Percentiles rank a stretch among this genome's conserved stretches.
Evolutionary conservation across 64 coral and sea anemone genomes (phyloP).

Genomic region (Cladopsammia gracilis): DNA sequence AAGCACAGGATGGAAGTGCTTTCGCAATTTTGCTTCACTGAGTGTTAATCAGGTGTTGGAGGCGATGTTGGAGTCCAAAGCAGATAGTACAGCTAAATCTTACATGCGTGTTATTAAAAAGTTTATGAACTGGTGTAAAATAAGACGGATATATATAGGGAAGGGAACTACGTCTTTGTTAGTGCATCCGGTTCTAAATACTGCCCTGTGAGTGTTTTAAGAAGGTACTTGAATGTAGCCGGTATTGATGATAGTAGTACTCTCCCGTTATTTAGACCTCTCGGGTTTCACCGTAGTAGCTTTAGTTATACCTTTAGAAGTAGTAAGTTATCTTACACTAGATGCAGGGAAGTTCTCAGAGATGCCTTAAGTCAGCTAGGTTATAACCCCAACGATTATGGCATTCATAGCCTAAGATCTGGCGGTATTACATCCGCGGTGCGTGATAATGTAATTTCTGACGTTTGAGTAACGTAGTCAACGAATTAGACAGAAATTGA

Average conservation of each 20-base stretch:
- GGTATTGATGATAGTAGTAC: conserved; percentile 28
- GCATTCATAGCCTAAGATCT: conserved; percentile 60
- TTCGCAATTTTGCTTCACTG: not conserved
- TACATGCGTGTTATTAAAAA: not conserved
- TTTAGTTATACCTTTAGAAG: conserved; percentile 25
- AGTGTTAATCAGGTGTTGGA: not conserved
- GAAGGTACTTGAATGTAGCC: conserved; percentile 47
- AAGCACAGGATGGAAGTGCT: not conserved
- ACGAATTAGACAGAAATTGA: too few relatives aligned
- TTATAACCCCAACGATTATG: conserved; percentile 48
- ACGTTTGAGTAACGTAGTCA: too few relatives aligned
- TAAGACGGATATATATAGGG: conserved; percentile 65
- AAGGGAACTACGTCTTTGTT: conserved; percentile 67
- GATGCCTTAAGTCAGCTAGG: conserved; percentile 52
- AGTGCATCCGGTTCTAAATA: conserved; percentile 32
- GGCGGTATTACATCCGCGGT: conserved; percentile 64
- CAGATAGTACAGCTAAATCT: not conserved
- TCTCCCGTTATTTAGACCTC: conserved; percentile 30
- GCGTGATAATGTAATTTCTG: not conserved
- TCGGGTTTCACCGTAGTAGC: conserved; percentile 25
- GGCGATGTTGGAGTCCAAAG: not conserved
- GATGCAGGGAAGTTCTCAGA: conserved; percentile 68
- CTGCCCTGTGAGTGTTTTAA: conserved; percentile 58
- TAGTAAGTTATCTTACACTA: conserved; percentile 34
- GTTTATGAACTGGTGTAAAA: conserved; percentile 26